Evolutionary conservation across 1,140 invertebrate species (phyloP).

Genomic region (Tetragnatha versicolor): DNA sequence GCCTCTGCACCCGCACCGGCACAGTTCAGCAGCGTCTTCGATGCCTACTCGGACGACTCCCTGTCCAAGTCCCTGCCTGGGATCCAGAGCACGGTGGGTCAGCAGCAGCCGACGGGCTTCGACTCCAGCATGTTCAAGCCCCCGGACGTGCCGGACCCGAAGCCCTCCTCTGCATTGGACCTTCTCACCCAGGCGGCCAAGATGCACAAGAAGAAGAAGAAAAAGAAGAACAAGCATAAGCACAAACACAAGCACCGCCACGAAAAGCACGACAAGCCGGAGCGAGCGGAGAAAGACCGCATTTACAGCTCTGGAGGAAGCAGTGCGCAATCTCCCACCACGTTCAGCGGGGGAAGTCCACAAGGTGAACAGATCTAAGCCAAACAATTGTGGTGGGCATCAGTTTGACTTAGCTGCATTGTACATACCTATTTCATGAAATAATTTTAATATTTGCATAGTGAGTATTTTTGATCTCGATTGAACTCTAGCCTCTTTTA

Average conservation of each 20-base stretch:
- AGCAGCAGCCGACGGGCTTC: conserved; percentile 54
- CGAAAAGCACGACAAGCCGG: conserved; percentile 59
- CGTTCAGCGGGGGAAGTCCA: conserved; percentile 53
- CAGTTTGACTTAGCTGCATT: no score
- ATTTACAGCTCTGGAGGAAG: conserved; percentile 56
- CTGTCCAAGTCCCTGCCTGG: conserved; percentile 53
- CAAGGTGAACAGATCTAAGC: conserved; percentile 47
- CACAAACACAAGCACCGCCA: conserved; percentile 62
- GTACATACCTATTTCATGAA: no score
- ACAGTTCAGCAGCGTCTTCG: conserved; percentile 43
- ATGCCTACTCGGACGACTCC: conserved; percentile 55
- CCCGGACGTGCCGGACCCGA: conserved; percentile 58
- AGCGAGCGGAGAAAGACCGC: conserved; percentile 39
- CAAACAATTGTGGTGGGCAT: no score
- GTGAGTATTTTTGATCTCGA: no score
- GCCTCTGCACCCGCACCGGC: conserved; percentile 32
- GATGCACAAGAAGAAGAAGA: conserved; percentile 68
- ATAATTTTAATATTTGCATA: no score
- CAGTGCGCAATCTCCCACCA: conserved; percentile 53
- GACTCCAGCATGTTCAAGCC: conserved; percentile 57
- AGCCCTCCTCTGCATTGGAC: conserved; percentile 2
- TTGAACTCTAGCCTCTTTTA: no score
- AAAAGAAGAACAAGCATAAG: conserved; percentile 65
- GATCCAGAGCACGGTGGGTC: conserved; percentile 34
- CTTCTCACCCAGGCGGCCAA: conserved; percentile 60